Conservation (phyloP, 1,140 invertebrate genomes). For the Drosophila subobscura region DNA sequence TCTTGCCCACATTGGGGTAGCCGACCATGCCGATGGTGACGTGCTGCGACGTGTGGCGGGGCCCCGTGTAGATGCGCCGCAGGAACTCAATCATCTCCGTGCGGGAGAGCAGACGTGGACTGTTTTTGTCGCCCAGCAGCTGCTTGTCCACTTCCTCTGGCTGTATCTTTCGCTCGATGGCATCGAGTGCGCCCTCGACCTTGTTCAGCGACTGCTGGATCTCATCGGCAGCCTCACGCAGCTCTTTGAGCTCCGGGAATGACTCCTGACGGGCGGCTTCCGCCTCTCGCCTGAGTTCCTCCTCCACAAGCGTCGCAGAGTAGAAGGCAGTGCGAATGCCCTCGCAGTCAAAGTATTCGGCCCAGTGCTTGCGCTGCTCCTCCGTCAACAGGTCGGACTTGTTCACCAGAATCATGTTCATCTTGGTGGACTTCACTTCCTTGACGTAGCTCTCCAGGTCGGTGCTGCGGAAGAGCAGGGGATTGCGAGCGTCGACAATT, state of each 20-base stretch:
- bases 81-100: slow-evolving; percentile 88
- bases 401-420: slow-evolving; percentile 95
- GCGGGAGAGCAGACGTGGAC: slow-evolving; percentile 85
- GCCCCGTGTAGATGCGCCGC: slow-evolving; percentile 86
- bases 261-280: slow-evolving; percentile 64
- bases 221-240: slow-evolving; percentile 83
- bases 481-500: slow-evolving; percentile 98
- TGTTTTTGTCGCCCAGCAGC: slow-evolving; percentile 81
- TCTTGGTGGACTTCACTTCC: slow-evolving; percentile 91
- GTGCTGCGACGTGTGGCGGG: slow-evolving; percentile 84
- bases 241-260: slow-evolving; percentile 59
- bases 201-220: slow-evolving; percentile 84
- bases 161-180: slow-evolving; percentile 81
- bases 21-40: slow-evolving; percentile 96
- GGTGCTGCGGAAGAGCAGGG: slow-evolving; percentile 95
- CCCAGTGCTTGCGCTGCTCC: slow-evolving; percentile 93
- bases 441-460: slow-evolving; percentile 97
- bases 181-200: slow-evolving; percentile 84
- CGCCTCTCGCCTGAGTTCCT: slow-evolving; percentile 85
- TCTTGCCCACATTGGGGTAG: slow-evolving; percentile 99
- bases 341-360: slow-evolving; percentile 91
- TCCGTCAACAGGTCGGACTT: slow-evolving; percentile 97
- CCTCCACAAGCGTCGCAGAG: slow-evolving; percentile 88
- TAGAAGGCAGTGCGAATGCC: slow-evolving; percentile 92
- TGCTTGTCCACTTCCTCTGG: background rate